Base-by-base conservation (phyloP, 2,888 invertebrate species). In the Trilocha varians region DNA sequence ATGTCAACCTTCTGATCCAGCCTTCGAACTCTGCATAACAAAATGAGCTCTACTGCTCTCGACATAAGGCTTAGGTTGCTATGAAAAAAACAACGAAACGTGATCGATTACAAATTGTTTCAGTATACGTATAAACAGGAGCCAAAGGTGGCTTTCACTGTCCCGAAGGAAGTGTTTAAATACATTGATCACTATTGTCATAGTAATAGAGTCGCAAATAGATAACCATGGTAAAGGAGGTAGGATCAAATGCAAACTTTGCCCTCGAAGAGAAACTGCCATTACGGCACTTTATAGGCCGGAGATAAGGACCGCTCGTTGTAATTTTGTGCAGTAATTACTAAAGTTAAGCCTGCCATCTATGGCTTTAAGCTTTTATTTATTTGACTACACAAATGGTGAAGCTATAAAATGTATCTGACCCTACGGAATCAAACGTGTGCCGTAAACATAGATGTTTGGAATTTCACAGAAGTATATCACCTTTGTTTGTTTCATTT, bases 61-160 rank as follows among this genome's bases (percentile, higher is more conserved):
- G 5, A 11, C 25, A 25, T 11, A 25, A 25, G 25, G 25, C 4
- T 4, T 25, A 25, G 25, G 11, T 25, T 57, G n/a, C n/a, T 46
- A 45, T 43, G 43, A 55, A 57, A 40, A 50, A 40, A 49, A 54
- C 51, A 53, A 57, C 52, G 46, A 52, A 55, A 57, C 52, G 48
- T 67, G 65, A 74, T 74, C 66, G 67, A 67, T 69, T 60, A 61
- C 69, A 70, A 73, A 69, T 71, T 65, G 64, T 69, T 72, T 67
- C 59, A 73, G 70, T 66, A 59, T 61, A 65, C 65, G 65, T 71
- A 78, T 77, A 75, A 70, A 67, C 70, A 52, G 57, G 48, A 52
- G 65, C 63, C 52, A 54, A 76, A 71, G 70, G 70, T 65, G 57
- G 62, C 51, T 69, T 76, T 76, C 70, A 57, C 61, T 47, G 38